phyloP scores from a whole-genome alignment of 2,797 vertebrate genomes.

The Mormyrus proboscirostris region DNA sequence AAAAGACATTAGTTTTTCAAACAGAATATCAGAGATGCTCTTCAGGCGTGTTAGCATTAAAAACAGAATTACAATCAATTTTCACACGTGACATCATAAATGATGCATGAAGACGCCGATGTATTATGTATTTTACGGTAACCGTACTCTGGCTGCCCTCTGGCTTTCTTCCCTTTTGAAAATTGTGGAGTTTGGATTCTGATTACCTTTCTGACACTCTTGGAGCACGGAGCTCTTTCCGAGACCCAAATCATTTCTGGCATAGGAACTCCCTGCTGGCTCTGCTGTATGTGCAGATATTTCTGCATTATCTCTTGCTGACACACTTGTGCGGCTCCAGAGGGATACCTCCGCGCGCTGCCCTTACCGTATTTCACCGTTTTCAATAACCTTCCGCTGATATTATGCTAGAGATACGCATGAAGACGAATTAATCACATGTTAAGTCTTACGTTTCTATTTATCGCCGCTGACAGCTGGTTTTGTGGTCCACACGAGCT shows the following conservation, averaged over 20 bases:
- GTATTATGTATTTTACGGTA: neutral
- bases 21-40: neutral
- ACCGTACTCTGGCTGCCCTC: neutral
- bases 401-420: neutral
- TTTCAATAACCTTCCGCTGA: neutral
- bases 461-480: neutral
- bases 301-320: neutral
- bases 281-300: neutral
- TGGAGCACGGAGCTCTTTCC: neutral
- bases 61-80: neutral
- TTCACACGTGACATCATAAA: neutral
- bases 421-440: neutral
- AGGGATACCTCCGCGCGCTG: neutral
- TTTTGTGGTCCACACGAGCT: neutral
- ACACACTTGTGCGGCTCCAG: neutral
- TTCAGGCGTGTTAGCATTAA: neutral
- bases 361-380: neutral
- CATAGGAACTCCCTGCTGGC: neutral
- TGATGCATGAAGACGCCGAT: neutral
- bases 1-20: neutral
- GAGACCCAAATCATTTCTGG: neutral
- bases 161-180: neutral
- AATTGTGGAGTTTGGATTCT: neutral
- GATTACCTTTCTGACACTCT: neutral
- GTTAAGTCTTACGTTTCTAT: neutral